A percentile compares a stretch with the other conserved stretches of the same genome.
Evolutionary conservation across 2,797 vertebrate genomes (phyloP).

Genomic region (Heterohyrax brucei): DNA sequence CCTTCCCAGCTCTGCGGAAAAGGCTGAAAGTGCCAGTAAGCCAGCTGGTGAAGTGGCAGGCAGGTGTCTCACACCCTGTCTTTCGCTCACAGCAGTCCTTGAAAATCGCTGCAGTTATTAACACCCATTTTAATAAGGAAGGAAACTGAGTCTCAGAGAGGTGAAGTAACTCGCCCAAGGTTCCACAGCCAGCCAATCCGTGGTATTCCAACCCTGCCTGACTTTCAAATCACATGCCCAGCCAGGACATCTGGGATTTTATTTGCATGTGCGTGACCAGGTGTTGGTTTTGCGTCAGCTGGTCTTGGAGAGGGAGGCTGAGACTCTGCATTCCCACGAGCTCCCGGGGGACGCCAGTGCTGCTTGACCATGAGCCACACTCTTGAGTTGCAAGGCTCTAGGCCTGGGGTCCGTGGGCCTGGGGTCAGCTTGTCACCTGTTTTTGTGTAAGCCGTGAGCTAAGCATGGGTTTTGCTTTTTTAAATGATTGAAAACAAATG

Average conservation of each 20-base stretch:
- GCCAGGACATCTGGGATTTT: neutral
- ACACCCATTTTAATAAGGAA: neutral
- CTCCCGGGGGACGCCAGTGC: neutral
- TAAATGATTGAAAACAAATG: neutral
- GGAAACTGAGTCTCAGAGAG: neutral
- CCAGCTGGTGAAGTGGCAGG: neutral
- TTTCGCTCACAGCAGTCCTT: neutral
- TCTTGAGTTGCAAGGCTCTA: neutral
- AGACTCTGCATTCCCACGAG: neutral
- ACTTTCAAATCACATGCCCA: neutral
- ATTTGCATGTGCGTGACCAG: neutral
- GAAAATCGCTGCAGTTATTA: neutral
- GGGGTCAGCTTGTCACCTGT: neutral
- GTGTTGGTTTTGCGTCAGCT: neutral
- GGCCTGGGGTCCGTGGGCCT: neutral
- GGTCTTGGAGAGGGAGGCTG: neutral
- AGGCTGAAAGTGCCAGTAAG: neutral
- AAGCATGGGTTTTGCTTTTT: constrained; percentile 7
- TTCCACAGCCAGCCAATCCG: neutral
- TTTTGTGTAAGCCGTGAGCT: neutral
- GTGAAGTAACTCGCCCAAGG: neutral
- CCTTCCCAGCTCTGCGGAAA: neutral
- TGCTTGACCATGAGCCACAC: neutral
- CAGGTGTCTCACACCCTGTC: neutral
- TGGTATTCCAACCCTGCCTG: neutral